phyloP scores from a whole-genome alignment of 2,888 invertebrate genomes.

The Calameuta pallipes region DNA sequence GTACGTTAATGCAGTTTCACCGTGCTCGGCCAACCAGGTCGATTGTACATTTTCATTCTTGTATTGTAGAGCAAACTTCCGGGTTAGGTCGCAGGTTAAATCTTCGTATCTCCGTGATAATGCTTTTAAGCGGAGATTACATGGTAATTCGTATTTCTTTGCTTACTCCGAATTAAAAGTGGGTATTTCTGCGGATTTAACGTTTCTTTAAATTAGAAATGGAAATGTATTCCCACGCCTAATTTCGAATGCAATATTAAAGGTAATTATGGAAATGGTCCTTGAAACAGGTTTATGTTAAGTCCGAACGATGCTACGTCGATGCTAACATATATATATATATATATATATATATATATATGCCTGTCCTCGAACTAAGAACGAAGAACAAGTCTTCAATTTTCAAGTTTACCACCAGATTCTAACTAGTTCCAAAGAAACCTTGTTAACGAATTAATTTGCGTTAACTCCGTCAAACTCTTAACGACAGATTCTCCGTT shows the following conservation, averaged over 20 bases:
- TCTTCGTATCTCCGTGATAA: background rate
- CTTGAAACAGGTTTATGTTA: background rate
- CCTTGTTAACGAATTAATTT: conserved; percentile 42
- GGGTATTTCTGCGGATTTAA: conserved; percentile 24
- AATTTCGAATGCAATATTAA: conserved; percentile 32
- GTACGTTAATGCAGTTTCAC: background rate
- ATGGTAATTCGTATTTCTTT: conserved; percentile 5
- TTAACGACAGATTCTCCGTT: background rate
- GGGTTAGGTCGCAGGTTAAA: background rate
- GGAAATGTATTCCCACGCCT: conserved; percentile 31
- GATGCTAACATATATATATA: conserved; percentile 5
- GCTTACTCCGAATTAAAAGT: conserved; percentile 18
- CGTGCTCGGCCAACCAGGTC: background rate
- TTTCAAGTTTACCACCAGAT: conserved; percentile 29
- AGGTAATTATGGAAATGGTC: conserved; percentile 31
- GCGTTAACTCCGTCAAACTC: conserved; percentile 33
- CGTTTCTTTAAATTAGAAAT: conserved; percentile 31
- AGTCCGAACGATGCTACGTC: background rate
- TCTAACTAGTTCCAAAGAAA: conserved; percentile 40
- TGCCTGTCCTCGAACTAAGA: conserved; percentile 19
- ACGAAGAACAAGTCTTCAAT: conserved; percentile 27
- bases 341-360: conserved; percentile 3
- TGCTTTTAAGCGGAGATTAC: background rate
- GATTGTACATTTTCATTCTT: background rate
- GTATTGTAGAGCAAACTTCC: background rate